These are phyloP conservation scores for Gymnocephalus cernua DNA, from an alignment of 2,113 vertebrate genomes.

Conservation along the genomic window DNA sequence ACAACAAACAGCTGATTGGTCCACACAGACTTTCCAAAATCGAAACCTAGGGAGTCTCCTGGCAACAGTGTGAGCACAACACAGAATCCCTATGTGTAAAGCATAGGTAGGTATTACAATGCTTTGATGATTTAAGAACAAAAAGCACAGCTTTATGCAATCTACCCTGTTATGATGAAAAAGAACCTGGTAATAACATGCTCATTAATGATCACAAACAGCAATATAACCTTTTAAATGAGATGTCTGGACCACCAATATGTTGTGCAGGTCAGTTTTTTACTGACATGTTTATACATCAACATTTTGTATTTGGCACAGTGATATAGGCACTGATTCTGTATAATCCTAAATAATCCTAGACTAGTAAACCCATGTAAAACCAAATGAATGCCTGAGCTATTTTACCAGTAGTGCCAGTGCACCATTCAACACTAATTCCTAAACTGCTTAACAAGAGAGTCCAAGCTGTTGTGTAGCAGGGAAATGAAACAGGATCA, in stretches of 20 bases:
- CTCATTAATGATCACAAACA: not conserved
- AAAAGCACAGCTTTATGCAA: constrained; percentile 35
- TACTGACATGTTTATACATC: not conserved
- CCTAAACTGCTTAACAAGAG: constrained; percentile 10
- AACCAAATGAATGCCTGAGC: constrained; percentile 8
- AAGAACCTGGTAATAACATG: not conserved
- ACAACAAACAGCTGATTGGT: constrained; percentile 77
- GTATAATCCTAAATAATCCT: constrained; percentile 30
- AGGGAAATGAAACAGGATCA: constrained; percentile 27
- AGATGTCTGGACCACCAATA: not conserved
- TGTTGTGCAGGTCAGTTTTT: constrained; percentile 1
- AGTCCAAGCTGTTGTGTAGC: not conserved
- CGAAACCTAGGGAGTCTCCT: constrained; percentile 65
- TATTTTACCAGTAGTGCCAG: not conserved
- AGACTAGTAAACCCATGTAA: not conserved
- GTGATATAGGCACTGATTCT: not conserved
- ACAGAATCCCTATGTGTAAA: constrained; percentile 52
- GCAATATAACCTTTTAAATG: not conserved
- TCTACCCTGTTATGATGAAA: constrained; percentile 26
- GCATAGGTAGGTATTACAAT: constrained; percentile 38
- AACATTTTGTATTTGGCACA: not conserved
- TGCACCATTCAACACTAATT: constrained; percentile 11
- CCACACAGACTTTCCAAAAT: constrained; percentile 53
- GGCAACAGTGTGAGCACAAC: constrained; percentile 78
- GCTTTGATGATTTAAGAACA: constrained; percentile 25